Evolutionary conservation across 2,113 vertebrate genomes (phyloP).

Genomic region (Anser cygnoides): DNA sequence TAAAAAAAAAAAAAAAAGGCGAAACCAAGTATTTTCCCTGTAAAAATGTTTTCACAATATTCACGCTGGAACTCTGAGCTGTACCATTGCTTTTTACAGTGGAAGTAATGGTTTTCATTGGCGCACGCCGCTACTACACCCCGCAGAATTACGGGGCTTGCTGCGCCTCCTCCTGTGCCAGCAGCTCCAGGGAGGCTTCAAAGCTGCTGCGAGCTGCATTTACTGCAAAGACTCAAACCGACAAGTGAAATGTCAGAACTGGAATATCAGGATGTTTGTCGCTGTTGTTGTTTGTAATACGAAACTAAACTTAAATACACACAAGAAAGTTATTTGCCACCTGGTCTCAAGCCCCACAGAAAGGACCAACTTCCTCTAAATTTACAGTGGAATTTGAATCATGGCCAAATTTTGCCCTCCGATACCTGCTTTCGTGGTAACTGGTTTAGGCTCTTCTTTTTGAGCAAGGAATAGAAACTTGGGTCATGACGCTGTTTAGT

Average conservation of each 20-base stretch:
- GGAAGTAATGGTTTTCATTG: neutral
- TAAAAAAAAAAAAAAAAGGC: neutral
- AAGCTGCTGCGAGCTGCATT: neutral
- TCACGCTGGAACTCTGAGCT: neutral
- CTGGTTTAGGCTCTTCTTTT: neutral
- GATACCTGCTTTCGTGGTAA: neutral
- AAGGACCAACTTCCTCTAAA: neutral
- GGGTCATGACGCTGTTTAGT: neutral
- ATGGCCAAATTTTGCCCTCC: neutral
- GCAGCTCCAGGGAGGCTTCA: neutral
- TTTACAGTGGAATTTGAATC: neutral
- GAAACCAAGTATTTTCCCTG: neutral
- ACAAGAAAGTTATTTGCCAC: neutral
- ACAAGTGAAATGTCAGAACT: neutral
- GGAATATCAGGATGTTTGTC: neutral
- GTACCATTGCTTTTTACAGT: neutral
- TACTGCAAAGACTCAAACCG: too few relatives aligned
- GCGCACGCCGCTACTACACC: neutral
- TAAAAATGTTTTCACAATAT: neutral
- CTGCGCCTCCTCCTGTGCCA: neutral
- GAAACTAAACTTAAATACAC: neutral
- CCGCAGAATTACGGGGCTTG: rapidly evolving
- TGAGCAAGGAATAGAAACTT: neutral
- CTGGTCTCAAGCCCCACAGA: neutral
- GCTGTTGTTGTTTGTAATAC: rapidly evolving